Conservation (phyloP, 2,113 vertebrate species). For the Rhabdornis inornatus region DNA sequence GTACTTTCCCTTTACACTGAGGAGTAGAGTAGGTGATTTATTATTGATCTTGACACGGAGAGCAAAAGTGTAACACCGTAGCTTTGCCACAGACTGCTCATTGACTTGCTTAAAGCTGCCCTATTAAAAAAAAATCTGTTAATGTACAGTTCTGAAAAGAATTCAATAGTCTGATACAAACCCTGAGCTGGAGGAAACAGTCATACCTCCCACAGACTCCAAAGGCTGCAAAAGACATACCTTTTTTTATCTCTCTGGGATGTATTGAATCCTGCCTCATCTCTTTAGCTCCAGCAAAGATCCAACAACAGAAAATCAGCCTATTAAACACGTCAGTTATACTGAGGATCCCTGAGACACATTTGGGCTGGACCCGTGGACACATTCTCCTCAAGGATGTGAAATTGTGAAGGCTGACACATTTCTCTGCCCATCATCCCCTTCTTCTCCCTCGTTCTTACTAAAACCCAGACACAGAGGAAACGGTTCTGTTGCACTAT, state of each 20-base stretch:
- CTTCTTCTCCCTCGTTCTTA: background rate
- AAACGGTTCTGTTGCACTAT: background rate
- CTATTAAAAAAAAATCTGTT: background rate
- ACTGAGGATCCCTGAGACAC: background rate
- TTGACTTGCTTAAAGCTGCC: background rate
- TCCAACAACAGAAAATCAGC: background rate
- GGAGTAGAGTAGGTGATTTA: background rate
- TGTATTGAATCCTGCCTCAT: constrained; percentile 11
- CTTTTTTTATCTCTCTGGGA: constrained; percentile 15
- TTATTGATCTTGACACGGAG: background rate
- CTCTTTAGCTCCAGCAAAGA: background rate
- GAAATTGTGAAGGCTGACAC: background rate
- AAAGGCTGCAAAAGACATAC: background rate
- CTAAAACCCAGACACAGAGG: accelerated
- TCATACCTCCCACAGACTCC: constrained; percentile 34
- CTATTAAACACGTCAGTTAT: background rate
- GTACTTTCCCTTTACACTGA: background rate
- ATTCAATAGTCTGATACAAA: constrained; percentile 20
- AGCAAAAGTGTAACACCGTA: background rate
- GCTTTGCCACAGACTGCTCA: background rate
- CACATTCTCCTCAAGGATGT: background rate
- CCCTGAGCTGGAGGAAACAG: constrained; percentile 11
- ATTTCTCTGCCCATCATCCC: background rate
- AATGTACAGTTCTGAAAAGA: background rate
- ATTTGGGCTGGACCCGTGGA: background rate